These are phyloP conservation scores for Cosmia pyralina DNA, from an alignment of 2,888 invertebrate genomes.

Conservation along the genomic window DNA sequence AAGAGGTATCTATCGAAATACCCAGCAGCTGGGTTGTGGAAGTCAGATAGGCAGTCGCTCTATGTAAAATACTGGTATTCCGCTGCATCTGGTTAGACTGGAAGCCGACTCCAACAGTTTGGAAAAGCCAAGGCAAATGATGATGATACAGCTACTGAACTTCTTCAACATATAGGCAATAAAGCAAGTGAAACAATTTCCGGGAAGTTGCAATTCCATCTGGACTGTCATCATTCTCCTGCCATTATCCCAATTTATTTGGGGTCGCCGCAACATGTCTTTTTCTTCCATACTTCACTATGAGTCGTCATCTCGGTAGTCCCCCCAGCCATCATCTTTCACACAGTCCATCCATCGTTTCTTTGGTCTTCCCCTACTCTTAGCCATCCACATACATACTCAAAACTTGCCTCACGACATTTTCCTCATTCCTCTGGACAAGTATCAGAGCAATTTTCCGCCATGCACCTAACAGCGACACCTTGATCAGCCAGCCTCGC, in stretches of 20 bases:
- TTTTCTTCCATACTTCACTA: background rate
- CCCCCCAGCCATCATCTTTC: background rate
- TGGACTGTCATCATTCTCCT: background rate
- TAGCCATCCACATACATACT: background rate
- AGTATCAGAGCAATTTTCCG: slow-evolving; percentile 37
- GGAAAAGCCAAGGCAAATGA: background rate
- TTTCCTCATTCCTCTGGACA: background rate
- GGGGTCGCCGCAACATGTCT: background rate
- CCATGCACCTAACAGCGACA: slow-evolving; percentile 44
- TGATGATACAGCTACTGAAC: slow-evolving; percentile 7
- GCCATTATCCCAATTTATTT: background rate
- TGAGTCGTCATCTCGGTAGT: background rate
- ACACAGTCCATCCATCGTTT: background rate
- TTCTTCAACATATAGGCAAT: slow-evolving; percentile 30
- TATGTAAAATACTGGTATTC: background rate
- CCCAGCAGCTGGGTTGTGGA: background rate
- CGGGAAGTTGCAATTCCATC: slow-evolving; percentile 31
- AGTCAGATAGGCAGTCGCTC: too few species aligned
- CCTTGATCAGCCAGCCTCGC: slow-evolving; percentile 49
- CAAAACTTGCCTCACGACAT: background rate
- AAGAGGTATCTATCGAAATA: background rate
- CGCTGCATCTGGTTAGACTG: background rate
- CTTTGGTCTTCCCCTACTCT: background rate
- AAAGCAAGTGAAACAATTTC: slow-evolving; percentile 43
- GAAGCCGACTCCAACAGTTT: background rate